Evolutionary conservation across 2,888 invertebrate species (phyloP), one percentile per base, ranked within the genome.

Genomic region (Tachina grossa): DNA sequence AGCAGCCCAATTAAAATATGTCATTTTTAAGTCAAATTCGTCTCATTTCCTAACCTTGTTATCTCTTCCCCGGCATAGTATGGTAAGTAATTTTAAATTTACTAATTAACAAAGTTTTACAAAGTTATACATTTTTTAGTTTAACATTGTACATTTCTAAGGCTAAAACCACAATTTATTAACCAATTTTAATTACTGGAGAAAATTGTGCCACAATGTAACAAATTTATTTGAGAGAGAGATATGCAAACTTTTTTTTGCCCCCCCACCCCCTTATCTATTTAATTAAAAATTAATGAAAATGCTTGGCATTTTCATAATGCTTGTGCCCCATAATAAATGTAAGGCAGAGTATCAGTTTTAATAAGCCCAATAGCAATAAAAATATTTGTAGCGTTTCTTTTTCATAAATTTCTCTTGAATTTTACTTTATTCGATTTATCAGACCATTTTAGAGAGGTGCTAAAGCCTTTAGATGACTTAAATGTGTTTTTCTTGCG

Each of bases 101-200:
- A 47, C 83, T 74, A 83, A 83, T 78, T 83, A 78, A 74, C 68
- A 83, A 83, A 78, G 59, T 78, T 83, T 55, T 61, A 16, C 11
- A 43, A 16, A n/a, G 51, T 45, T 53, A 77, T 77, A 76, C 41
- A 53, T 72, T 72, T 66, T 69, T 39, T 19, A n/a, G 16, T 66
- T 57, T 57, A 16, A 13, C 2, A 68, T 9, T 19, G 2, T 22
- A 16, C 16, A n/a, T 53, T 43, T 65, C 45, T 55, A 11, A 65
- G 9, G 9, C 55, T 55, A 9, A 16, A 49, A 16, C 31, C 41
- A 31, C 13, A 65, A 55, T 51, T 66, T 66, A 76, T 16, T 55
- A 41, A 65, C 45, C 22, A 43, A 43, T 19, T 19, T 47, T 31
- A 16, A 66, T 66, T 66, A 2, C 22, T 41, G n/a, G 1, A 59